Percentiles rank a stretch among this genome's conserved stretches.
phyloP scores from a whole-genome alignment of 1,140 invertebrate species.

The Hermetia illucens region DNA sequence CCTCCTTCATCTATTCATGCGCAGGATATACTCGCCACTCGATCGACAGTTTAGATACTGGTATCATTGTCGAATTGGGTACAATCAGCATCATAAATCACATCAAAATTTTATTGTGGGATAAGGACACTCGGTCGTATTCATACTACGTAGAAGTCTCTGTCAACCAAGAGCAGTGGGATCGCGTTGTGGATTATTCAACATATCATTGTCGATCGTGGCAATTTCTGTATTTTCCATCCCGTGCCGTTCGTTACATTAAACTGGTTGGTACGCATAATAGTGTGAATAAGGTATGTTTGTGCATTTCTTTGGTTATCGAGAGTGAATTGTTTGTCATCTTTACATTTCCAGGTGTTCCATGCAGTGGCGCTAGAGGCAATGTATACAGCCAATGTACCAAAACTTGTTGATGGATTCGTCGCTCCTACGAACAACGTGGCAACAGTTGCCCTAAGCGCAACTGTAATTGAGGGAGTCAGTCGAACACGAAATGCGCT shows the following conservation, averaged over 20 bases:
- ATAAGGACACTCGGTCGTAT: slow-evolving; percentile 84
- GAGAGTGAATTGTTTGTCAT: slow-evolving; percentile 3
- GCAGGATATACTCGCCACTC: slow-evolving; percentile 81
- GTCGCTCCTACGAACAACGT: slow-evolving; percentile 80
- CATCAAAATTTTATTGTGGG: slow-evolving; percentile 85
- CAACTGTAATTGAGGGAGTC: slow-evolving; percentile 89
- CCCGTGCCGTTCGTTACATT: slow-evolving; percentile 78
- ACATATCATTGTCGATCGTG: slow-evolving; percentile 87
- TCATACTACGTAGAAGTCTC: slow-evolving; percentile 95
- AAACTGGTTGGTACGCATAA: slow-evolving; percentile 89
- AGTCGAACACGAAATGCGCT: slow-evolving; percentile 85
- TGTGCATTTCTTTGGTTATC: slow-evolving; percentile 4
- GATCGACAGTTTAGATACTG: slow-evolving; percentile 57
- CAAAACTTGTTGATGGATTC: slow-evolving; percentile 63
- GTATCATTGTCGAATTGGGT: slow-evolving; percentile 79
- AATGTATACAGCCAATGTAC: slow-evolving; percentile 62
- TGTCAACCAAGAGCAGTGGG: slow-evolving; percentile 92
- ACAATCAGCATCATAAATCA: slow-evolving; percentile 87
- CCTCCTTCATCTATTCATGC: slow-evolving; percentile 7
- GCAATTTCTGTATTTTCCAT: slow-evolving; percentile 88
- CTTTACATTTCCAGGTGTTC: slow-evolving; percentile 51
- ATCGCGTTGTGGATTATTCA: slow-evolving; percentile 81
- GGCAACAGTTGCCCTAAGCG: slow-evolving; percentile 75
- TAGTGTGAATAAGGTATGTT: slow-evolving; percentile 72
- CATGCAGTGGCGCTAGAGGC: slow-evolving; percentile 88